A percentile compares a stretch with the other conserved stretches of the same genome.
Evolutionary conservation across 2,888 invertebrate species (phyloP).

Genomic region (Caenorhabditis wallacei): DNA sequence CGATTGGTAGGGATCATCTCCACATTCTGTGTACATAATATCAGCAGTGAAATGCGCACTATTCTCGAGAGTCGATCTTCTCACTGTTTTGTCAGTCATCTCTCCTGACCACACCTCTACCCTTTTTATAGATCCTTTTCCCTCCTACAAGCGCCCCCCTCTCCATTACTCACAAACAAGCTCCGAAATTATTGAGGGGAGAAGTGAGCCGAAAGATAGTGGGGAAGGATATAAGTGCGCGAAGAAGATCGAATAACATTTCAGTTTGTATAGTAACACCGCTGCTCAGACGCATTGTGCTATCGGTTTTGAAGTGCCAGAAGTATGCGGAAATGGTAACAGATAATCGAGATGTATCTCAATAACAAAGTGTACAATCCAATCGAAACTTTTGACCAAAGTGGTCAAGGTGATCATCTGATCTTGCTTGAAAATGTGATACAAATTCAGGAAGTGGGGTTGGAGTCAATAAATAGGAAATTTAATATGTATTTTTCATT

Average conservation of each 20-base stretch:
- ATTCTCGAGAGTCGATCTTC: slow-evolving; percentile 54
- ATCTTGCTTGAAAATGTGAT: too few relatives aligned
- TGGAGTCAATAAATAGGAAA: too few relatives aligned
- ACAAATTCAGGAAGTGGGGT: too few relatives aligned
- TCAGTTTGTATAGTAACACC: slow-evolving; percentile 61
- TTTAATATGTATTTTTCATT: too few relatives aligned
- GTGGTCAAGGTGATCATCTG: slow-evolving; percentile 3
- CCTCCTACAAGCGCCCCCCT: slow-evolving; percentile 46
- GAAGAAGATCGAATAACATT: slow-evolving; percentile 65
- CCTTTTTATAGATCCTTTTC: slow-evolving; percentile 39
- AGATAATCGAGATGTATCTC: slow-evolving; percentile 50
- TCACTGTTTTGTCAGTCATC: slow-evolving; percentile 54
- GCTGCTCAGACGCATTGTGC: slow-evolving; percentile 40
- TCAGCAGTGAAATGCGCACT: slow-evolving; percentile 56
- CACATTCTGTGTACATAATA: slow-evolving; percentile 54
- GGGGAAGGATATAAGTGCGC: slow-evolving; percentile 42
- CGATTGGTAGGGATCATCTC: slow-evolving; percentile 12
- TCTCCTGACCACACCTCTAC: slow-evolving; percentile 57
- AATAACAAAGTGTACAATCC: slow-evolving; percentile 39
- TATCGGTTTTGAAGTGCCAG: slow-evolving; percentile 56
- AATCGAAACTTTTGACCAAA: neutral
- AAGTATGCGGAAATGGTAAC: slow-evolving; percentile 39
- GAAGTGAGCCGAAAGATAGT: slow-evolving; percentile 9
- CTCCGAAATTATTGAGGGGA: slow-evolving; percentile 56
- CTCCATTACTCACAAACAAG: slow-evolving; percentile 67